Percentiles rank a stretch among this genome's conserved stretches.
Conservation (phyloP, 2,888 invertebrate genomes). For the Melanostoma scalare region DNA sequence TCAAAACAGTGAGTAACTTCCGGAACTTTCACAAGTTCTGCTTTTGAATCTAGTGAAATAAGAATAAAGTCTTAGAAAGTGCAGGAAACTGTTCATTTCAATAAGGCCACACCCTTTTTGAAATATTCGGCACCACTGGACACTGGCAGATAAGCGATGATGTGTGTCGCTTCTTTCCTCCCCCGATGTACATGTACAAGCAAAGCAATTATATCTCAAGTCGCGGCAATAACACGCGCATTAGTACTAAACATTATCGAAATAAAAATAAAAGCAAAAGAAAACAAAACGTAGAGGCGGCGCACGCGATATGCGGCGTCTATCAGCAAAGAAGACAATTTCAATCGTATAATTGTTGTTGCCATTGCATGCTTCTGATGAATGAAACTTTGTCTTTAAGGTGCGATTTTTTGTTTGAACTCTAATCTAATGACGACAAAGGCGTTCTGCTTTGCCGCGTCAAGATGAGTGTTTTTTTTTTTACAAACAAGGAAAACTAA, state of each 20-base stretch:
- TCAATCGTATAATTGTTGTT: constrained; percentile 20
- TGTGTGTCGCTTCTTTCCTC: too few relatives aligned
- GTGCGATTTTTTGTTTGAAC: constrained; percentile 14
- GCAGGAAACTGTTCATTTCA: too few relatives aligned
- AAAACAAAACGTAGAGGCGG: constrained; percentile 42
- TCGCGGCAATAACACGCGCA: constrained; percentile 25
- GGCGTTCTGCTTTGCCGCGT: neutral
- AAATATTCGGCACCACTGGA: too few relatives aligned
- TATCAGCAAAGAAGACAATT: constrained; percentile 42
- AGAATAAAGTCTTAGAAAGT: too few relatives aligned
- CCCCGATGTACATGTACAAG: too few relatives aligned
- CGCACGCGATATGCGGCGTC: constrained; percentile 42
- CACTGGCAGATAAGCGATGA: too few relatives aligned
- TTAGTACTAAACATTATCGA: constrained; percentile 37
- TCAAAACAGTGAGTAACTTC: too few relatives aligned
- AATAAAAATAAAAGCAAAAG: constrained; percentile 8
- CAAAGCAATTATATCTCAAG: neutral
- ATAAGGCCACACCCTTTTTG: too few relatives aligned
- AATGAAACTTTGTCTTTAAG: constrained; percentile 57
- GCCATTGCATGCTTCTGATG: constrained; percentile 52
- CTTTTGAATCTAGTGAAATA: too few relatives aligned
- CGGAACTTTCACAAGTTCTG: too few relatives aligned
- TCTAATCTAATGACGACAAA: constrained; percentile 28
- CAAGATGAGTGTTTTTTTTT: constrained; percentile 9
- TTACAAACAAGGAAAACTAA: constrained; percentile 8